These are phyloP conservation scores for Neotoma lepida DNA, from an alignment of 2,113 vertebrate species.

Conservation along the genomic window DNA sequence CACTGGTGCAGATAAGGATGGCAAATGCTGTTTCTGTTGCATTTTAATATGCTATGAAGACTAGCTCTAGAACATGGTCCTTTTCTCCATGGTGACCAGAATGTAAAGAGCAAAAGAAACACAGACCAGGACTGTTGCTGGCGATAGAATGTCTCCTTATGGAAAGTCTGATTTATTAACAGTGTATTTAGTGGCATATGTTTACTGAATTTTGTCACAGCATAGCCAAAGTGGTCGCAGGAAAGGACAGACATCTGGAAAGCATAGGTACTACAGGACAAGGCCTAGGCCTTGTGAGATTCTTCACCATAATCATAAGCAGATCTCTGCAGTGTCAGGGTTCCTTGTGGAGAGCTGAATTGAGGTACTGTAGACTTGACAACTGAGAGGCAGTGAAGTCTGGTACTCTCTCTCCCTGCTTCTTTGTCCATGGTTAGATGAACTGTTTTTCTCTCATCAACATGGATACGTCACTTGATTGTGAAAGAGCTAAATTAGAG, in stretches of 20 bases:
- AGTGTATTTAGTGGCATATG: neutral
- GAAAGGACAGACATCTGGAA: neutral
- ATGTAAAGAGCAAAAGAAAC: neutral
- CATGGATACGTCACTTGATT: neutral
- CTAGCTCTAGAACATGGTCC: neutral
- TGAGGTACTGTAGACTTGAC: neutral
- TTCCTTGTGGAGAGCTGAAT: neutral
- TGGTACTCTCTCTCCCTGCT: no score
- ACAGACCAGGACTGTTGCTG: neutral
- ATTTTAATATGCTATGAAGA: neutral
- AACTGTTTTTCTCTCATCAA: neutral
- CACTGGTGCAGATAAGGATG: neutral
- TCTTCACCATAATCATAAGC: neutral
- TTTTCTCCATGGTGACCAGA: neutral
- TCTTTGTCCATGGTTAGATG: neutral
- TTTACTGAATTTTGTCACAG: neutral
- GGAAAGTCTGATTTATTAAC: neutral
- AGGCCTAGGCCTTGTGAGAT: neutral
- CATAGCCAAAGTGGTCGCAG: neutral
- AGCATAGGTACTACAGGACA: neutral
- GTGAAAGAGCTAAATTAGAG: slow-evolving; percentile 19
- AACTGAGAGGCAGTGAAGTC: neutral
- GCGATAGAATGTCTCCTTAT: neutral
- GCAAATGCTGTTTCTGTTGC: neutral
- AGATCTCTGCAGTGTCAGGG: neutral